These are phyloP conservation scores for Oryzias curvinotus DNA, from an alignment of 2,113 vertebrate species.

Conservation along the genomic window DNA sequence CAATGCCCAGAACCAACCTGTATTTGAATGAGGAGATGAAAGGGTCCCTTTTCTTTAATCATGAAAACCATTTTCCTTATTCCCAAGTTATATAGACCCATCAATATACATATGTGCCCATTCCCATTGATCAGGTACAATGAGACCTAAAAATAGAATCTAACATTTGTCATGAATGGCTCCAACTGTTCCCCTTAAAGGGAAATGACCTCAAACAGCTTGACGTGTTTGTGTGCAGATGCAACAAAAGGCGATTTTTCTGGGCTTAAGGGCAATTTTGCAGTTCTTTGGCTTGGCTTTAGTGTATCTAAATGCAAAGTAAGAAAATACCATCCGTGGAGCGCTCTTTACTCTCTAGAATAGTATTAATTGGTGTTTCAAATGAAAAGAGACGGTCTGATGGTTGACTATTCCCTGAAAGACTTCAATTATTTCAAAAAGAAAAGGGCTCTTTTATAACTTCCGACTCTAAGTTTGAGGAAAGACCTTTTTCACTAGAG, in stretches of 20 bases:
- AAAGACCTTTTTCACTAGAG: conserved; percentile 39
- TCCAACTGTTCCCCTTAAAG: conserved; percentile 3
- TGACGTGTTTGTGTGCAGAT: conserved; percentile 6
- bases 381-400: conserved; percentile 30
- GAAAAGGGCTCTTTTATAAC: conserved; percentile 14
- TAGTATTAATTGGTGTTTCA: conserved; percentile 45
- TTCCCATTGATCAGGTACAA: too few relatives aligned
- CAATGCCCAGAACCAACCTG: too few relatives aligned
- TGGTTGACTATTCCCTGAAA: conserved; percentile 43
- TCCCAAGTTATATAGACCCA: too few relatives aligned
- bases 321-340: conserved; percentile 10
- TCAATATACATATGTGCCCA: too few relatives aligned
- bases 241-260: neutral
- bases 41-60: too few relatives aligned
- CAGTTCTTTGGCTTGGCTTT: conserved; percentile 11
- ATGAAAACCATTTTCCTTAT: too few relatives aligned
- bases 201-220: conserved; percentile 12
- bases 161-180: too few relatives aligned
- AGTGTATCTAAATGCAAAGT: conserved; percentile 2
- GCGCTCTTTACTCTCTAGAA: conserved; percentile 12
- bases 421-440: conserved; percentile 39
- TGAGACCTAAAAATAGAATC: too few relatives aligned
- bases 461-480: conserved; percentile 11
- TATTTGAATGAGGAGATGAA: too few relatives aligned
- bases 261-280: conserved; percentile 3